Percentiles rank a stretch among this genome's conserved stretches.
Evolutionary conservation across 2,113 vertebrate genomes (phyloP).

Genomic region (Halichoeres trimaculatus): DNA sequence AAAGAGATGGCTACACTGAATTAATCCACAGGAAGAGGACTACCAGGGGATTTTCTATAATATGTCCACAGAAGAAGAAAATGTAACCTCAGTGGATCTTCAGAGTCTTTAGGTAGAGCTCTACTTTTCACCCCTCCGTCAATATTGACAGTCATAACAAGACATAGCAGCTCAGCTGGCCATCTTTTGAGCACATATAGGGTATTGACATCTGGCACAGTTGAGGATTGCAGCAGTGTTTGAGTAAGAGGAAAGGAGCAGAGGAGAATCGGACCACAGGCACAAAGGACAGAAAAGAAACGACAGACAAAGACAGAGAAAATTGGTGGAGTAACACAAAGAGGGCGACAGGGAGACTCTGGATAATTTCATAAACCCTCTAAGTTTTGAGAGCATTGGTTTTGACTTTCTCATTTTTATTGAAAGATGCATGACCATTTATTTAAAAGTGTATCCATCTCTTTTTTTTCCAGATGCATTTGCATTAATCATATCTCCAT

Average conservation of each 20-base stretch:
- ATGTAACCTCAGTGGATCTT: background rate
- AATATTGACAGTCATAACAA: slow-evolving; percentile 57
- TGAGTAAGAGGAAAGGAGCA: slow-evolving; percentile 11
- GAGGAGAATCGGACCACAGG: background rate
- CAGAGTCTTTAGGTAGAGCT: slow-evolving; percentile 11
- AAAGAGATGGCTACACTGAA: slow-evolving; percentile 2
- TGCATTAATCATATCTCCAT: slow-evolving; percentile 1
- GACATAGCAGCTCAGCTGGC: slow-evolving; percentile 39
- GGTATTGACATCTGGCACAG: slow-evolving; percentile 52
- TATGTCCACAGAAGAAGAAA: slow-evolving; percentile 20
- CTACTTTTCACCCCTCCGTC: slow-evolving; percentile 25
- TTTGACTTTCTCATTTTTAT: slow-evolving; percentile 2
- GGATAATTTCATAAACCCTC: slow-evolving; percentile 31
- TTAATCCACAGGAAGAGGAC: background rate
- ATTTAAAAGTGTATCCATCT: background rate
- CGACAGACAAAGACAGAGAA: slow-evolving; percentile 10
- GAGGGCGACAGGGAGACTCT: background rate
- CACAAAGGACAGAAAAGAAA: slow-evolving; percentile 3
- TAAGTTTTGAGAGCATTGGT: background rate
- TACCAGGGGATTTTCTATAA: slow-evolving; percentile 14
- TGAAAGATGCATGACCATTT: background rate
- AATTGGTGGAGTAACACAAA: slow-evolving; percentile 20
- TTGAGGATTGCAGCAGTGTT: slow-evolving; percentile 24
- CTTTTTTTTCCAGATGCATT: background rate
- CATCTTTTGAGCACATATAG: slow-evolving; percentile 48